Evolutionary conservation across 2,113 vertebrate species (phyloP).

Genomic region (Hemicordylus capensis): DNA sequence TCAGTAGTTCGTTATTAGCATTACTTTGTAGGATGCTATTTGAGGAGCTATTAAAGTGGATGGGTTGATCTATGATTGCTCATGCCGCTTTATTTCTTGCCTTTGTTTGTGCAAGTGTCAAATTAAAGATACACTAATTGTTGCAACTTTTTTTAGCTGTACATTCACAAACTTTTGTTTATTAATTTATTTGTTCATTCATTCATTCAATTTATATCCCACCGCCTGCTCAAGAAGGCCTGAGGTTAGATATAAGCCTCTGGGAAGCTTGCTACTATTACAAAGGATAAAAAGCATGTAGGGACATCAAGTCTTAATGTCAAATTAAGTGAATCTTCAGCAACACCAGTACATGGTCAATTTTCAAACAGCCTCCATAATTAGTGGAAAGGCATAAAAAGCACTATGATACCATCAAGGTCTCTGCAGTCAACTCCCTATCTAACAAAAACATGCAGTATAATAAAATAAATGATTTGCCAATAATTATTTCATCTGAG

Average conservation of each 20-base stretch:
- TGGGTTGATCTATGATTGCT: slow-evolving; percentile 4
- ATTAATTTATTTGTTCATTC: background rate
- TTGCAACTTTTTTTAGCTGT: background rate
- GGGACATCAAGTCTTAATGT: background rate
- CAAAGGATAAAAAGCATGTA: background rate
- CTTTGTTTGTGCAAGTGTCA: slow-evolving; percentile 18
- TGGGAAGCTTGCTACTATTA: too few species aligned
- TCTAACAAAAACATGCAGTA: slow-evolving; percentile 34
- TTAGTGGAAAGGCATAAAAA: background rate
- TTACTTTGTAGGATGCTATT: slow-evolving; percentile 5
- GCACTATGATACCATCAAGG: background rate
- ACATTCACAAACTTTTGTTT: background rate
- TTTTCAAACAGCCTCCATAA: background rate
- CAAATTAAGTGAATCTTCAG: background rate
- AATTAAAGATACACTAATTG: background rate
- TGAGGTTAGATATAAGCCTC: background rate
- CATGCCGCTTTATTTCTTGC: background rate
- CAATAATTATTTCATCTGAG: slow-evolving; percentile 18
- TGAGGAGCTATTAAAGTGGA: slow-evolving; percentile 18
- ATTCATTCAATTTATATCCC: background rate
- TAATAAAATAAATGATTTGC: slow-evolving; percentile 22
- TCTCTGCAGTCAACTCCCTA: slow-evolving; percentile 17
- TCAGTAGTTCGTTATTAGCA: slow-evolving; percentile 13
- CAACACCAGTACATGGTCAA: background rate
- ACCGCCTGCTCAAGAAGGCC: background rate